A percentile compares a stretch with the other conserved stretches of the same genome.
phyloP scores from a whole-genome alignment of 1,140 invertebrate genomes.

The Calliphora vicina region DNA sequence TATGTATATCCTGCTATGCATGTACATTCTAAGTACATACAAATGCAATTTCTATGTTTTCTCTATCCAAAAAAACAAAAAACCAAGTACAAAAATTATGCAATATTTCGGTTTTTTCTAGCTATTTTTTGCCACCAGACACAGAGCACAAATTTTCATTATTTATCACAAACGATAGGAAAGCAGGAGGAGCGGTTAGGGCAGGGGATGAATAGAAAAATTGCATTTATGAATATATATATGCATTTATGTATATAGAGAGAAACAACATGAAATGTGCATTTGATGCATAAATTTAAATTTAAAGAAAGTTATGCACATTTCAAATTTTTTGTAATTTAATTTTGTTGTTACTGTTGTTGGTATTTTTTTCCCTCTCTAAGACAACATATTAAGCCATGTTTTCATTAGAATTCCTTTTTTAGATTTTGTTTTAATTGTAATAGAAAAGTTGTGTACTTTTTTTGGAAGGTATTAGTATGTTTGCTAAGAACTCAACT shows the following conservation, averaged over 20 bases:
- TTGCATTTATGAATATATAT: too few species aligned
- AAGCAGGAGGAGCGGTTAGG: not conserved
- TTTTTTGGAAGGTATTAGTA: not conserved
- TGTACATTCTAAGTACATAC: not conserved
- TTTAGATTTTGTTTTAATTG: not conserved
- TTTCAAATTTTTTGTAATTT: not conserved
- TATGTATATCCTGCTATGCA: too few species aligned
- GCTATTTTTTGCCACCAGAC: not conserved
- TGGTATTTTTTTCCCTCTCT: not conserved
- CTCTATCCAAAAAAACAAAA: not conserved
- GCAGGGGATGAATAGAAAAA: not conserved
- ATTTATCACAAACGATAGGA: not conserved
- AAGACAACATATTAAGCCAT: constrained; percentile 1
- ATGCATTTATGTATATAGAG: not conserved
- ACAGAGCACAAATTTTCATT: not conserved
- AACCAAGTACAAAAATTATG: not conserved
- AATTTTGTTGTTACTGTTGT: constrained; percentile 16
- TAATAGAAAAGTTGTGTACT: too few species aligned
- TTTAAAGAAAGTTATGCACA: not conserved
- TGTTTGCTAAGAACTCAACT: not conserved
- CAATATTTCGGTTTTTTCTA: not conserved
- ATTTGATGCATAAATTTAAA: constrained; percentile 2
- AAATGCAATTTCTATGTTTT: not conserved
- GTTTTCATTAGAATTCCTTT: too few species aligned
- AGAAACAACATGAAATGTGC: constrained; percentile 9